phyloP scores from a whole-genome alignment of 2,797 vertebrate genomes.

The Alectoris magna region DNA sequence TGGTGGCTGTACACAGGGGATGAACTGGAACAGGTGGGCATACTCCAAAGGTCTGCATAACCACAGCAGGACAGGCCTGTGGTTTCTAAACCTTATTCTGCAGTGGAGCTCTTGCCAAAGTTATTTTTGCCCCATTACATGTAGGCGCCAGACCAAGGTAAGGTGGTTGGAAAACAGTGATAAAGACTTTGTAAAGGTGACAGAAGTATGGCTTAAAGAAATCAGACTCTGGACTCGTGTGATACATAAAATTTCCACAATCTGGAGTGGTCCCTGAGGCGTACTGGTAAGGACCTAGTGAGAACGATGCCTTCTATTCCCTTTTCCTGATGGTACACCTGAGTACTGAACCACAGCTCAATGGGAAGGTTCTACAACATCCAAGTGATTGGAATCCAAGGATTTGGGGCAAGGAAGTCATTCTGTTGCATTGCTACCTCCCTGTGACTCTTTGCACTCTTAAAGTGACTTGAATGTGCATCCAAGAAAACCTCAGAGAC shows the following conservation, averaged over 20 bases:
- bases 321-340: neutral
- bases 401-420: neutral
- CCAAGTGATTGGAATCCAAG: neutral
- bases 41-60: neutral
- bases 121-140: neutral
- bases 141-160: neutral
- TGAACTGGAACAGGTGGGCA: fast-evolving
- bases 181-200: neutral
- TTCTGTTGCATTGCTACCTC: neutral
- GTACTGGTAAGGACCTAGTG: neutral
- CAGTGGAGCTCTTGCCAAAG: neutral
- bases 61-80: neutral
- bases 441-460: neutral
- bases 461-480: neutral
- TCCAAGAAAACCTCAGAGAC: neutral
- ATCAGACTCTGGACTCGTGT: fast-evolving
- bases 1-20: no score
- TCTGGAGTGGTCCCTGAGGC: neutral
- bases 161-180: neutral
- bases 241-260: neutral
- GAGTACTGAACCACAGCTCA: neutral
- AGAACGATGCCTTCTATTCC: fast-evolving
- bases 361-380: neutral
- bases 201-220: neutral
- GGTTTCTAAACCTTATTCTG: neutral